Base-by-base conservation (phyloP, 1,140 invertebrate species). In the Maconellicoccus hirsutus region DNA sequence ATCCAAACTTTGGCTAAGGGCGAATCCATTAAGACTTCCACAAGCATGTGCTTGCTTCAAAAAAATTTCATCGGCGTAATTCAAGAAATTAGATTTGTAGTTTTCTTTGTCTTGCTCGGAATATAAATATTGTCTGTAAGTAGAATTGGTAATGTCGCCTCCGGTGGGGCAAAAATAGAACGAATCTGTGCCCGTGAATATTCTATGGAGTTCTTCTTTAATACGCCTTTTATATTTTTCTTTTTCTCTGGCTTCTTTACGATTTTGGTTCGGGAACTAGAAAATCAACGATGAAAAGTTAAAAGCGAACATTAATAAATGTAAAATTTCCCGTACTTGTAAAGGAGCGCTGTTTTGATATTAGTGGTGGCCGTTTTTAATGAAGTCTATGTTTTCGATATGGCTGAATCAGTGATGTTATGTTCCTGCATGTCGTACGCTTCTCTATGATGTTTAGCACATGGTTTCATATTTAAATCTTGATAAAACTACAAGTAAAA, bases 31-130 rank as follows among this genome's bases (percentile, higher is more conserved):
- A 12, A 98, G 84, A 78, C n/a, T n/a, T 95, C 91, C 70, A 86
- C 82, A 1, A 98, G 78, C 92, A 98, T 94, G 78, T 91, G 82
- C 78, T 90, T 91, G 78, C 98, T 98, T 95, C 96, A 98, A 79
- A 98, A 98, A 80, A 97, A 98, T 76, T 76, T 94, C 89, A 81
- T 98, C 94, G 0, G 89, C 89, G 22, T 25, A 23, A 66, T 66
- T 22, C 10, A 66, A 25, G 75, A 81, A 82, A 77, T 86, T 85
- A 90, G 91, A 94, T 6, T 86, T 75, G 73, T 85, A 77, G 72
- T 75, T 70, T 70, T 77, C 22, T 73, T 75, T 21, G 59, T 80
- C 80, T 42, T 80, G 77, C 27, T 59, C n/a, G 33, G 70, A 27
- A 21, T 33, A 52, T 21, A 22, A 66, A 21, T 61, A 59, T 33